These are phyloP conservation scores for Spisula subtruncata DNA, from an alignment of 2,888 invertebrate species.

Conservation along the genomic window DNA sequence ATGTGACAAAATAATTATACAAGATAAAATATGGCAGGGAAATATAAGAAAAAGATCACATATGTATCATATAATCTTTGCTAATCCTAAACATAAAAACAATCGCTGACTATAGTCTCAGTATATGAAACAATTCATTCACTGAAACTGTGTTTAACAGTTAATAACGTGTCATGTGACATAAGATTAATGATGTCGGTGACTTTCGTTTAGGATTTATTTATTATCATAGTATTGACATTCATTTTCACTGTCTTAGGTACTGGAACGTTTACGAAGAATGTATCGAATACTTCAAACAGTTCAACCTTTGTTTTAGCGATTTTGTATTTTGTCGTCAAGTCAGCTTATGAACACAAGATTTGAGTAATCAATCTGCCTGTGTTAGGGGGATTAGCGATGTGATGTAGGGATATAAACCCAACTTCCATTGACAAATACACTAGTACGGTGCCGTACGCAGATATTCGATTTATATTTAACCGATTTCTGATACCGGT, in stretches of 20 bases:
- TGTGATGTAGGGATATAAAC: slow-evolving; percentile 32
- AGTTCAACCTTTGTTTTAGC: slow-evolving; percentile 51
- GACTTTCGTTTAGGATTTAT: slow-evolving; percentile 64
- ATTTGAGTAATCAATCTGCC: slow-evolving; percentile 58
- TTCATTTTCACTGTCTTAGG: slow-evolving; percentile 61
- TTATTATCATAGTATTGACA: slow-evolving; percentile 56
- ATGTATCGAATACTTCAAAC: slow-evolving; percentile 52
- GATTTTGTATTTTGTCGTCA: slow-evolving; percentile 55
- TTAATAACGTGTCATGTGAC: slow-evolving; percentile 53
- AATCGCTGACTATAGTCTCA: background rate
- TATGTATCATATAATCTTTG: background rate
- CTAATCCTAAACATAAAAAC: slow-evolving; percentile 1
- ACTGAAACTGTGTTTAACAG: slow-evolving; percentile 53
- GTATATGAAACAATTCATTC: slow-evolving; percentile 33
- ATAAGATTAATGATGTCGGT: slow-evolving; percentile 56
- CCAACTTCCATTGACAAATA: slow-evolving; percentile 27
- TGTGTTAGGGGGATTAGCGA: slow-evolving; percentile 45
- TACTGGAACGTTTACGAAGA: slow-evolving; percentile 31
- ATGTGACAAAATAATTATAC: slow-evolving; percentile 10
- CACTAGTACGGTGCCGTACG: background rate
- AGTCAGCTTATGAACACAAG: slow-evolving; percentile 36
- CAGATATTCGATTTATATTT: slow-evolving; percentile 9
- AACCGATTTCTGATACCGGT: slow-evolving; percentile 16
- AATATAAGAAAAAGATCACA: slow-evolving; percentile 19
- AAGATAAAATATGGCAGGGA: background rate